Evolutionary conservation across 2,888 invertebrate species (phyloP).

Genomic region (Aromia moschata): DNA sequence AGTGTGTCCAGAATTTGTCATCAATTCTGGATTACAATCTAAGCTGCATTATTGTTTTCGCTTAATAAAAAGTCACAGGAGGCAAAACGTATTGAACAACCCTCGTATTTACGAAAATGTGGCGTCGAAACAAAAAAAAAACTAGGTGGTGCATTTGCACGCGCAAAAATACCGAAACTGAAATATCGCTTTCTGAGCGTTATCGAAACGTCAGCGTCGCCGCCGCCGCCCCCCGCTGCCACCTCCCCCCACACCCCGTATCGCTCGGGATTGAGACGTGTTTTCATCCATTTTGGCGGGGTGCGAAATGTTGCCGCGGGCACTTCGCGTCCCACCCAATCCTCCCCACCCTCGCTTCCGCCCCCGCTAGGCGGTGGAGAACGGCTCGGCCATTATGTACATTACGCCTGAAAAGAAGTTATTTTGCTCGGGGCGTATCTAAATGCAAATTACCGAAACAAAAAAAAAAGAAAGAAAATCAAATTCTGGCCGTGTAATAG

Average conservation of each 20-base stretch:
- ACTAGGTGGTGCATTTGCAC: conserved; percentile 1
- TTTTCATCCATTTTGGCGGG: conserved; percentile 6
- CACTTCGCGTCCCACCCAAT: conserved; percentile 5
- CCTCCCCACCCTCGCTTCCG: too few relatives aligned
- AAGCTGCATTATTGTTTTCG: too few relatives aligned
- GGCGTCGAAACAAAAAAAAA: too few relatives aligned
- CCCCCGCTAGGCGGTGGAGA: conserved; percentile 10
- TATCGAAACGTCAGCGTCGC: conserved; percentile 1
- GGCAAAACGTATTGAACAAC: too few relatives aligned
- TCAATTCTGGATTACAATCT: too few relatives aligned
- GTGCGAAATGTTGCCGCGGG: conserved; percentile 6
- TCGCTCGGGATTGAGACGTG: background rate
- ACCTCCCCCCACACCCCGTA: background rate
- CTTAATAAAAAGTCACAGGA: too few relatives aligned
- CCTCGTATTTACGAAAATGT: too few relatives aligned
- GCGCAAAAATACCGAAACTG: conserved; percentile 4
- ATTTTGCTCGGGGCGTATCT: conserved; percentile 43
- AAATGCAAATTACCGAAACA: conserved; percentile 47
- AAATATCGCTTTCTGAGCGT: conserved; percentile 10
- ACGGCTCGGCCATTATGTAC: conserved; percentile 31
- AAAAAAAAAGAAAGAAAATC: conserved; percentile 45
- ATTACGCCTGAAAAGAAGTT: conserved; percentile 40
- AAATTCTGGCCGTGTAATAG: conserved; percentile 45
- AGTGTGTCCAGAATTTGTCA: too few relatives aligned
- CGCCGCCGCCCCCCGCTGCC: background rate